Percentiles rank a stretch among this genome's conserved stretches.
These are phyloP conservation scores for Drosophila kurseongensis DNA, from an alignment of 1,140 invertebrate species.

Conservation along the genomic window DNA sequence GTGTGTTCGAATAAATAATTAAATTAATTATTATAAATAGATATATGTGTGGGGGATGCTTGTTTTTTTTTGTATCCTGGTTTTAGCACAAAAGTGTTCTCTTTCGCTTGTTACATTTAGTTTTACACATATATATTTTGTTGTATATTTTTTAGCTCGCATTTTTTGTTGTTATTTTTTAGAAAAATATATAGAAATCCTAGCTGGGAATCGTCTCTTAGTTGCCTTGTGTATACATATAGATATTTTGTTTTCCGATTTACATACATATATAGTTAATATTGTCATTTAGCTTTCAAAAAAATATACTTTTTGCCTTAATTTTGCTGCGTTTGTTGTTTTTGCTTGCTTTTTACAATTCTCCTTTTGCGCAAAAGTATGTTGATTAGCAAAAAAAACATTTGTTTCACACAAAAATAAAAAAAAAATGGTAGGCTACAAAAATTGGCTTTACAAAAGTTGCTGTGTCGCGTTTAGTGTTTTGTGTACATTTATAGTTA, in stretches of 20 bases:
- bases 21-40: slow-evolving; percentile 53
- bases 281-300: slow-evolving; percentile 80
- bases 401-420: slow-evolving; percentile 24
- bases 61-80: slow-evolving; percentile 14
- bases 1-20: slow-evolving; percentile 55
- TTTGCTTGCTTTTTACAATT: slow-evolving; percentile 44
- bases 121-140: slow-evolving; percentile 37
- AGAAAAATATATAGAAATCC: slow-evolving; percentile 76
- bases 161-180: slow-evolving; percentile 46
- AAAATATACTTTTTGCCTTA: slow-evolving; percentile 75
- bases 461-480: slow-evolving; percentile 27
- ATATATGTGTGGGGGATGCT: slow-evolving; percentile 37
- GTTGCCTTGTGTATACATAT: slow-evolving; percentile 45
- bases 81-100: slow-evolving; percentile 60
- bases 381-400: slow-evolving; percentile 36
- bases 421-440: slow-evolving; percentile 45
- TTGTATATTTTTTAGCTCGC: slow-evolving; percentile 44
- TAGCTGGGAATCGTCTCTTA: slow-evolving; percentile 45
- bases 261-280: slow-evolving; percentile 68
- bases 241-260: slow-evolving; percentile 35
- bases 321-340: slow-evolving; percentile 29
- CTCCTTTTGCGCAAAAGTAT: slow-evolving; percentile 43
- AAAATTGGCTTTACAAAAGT: slow-evolving; percentile 57
- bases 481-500: slow-evolving; percentile 48
- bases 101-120: slow-evolving; percentile 11